Evolutionary conservation across 2,888 invertebrate genomes (phyloP).

Genomic region (Melieria picta): DNA sequence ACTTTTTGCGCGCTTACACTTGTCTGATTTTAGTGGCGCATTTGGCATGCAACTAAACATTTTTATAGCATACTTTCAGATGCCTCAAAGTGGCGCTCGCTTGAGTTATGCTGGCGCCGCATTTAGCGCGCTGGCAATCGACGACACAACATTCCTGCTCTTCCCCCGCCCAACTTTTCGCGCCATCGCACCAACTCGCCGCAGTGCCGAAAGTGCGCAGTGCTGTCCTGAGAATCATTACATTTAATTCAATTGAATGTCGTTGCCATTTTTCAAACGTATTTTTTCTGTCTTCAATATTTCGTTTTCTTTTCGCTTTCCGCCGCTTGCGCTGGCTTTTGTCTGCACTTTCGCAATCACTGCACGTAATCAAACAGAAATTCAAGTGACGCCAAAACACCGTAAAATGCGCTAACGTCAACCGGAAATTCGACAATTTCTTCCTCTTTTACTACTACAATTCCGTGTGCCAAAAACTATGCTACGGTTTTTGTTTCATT

Average conservation of each 20-base stretch:
- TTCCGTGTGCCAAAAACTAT: slow-evolving; percentile 62
- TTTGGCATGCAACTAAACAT: too few relatives aligned
- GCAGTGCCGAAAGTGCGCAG: background rate
- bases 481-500: slow-evolving; percentile 43
- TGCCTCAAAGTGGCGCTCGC: too few relatives aligned
- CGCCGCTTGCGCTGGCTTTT: too few relatives aligned
- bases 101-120: too few relatives aligned
- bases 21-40: too few relatives aligned
- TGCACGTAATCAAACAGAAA: slow-evolving; percentile 63
- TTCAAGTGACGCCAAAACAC: slow-evolving; percentile 62
- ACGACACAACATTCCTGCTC: background rate
- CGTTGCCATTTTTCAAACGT: too few relatives aligned
- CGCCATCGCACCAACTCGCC: slow-evolving; percentile 38
- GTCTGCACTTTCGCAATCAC: slow-evolving; percentile 52
- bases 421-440: slow-evolving; percentile 53
- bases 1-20: too few relatives aligned
- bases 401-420: slow-evolving; percentile 61
- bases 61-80: too few relatives aligned
- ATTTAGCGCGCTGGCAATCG: too few relatives aligned
- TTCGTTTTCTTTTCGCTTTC: too few relatives aligned
- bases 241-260: too few relatives aligned
- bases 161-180: slow-evolving; percentile 27
- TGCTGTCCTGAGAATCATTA: background rate
- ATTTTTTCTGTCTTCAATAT: too few relatives aligned
- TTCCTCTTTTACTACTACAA: slow-evolving; percentile 41